These are phyloP conservation scores for Alca torda DNA, from an alignment of 2,797 vertebrate genomes.

Conservation along the genomic window DNA sequence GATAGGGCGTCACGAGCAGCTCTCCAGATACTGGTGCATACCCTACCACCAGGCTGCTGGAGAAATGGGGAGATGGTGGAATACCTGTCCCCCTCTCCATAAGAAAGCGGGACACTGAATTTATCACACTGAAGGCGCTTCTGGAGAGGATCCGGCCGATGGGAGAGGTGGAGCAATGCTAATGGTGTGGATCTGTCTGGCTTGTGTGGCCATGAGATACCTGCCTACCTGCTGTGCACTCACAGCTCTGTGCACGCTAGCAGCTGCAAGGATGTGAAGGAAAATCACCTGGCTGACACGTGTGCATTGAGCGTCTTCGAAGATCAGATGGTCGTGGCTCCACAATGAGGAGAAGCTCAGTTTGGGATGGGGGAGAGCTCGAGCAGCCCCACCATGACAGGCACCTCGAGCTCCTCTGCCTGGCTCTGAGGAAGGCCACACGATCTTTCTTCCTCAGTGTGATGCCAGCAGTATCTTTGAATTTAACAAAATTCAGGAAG, in stretches of 20 bases:
- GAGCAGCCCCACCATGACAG: accelerated
- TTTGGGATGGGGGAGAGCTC: neutral
- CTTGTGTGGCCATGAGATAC: neutral
- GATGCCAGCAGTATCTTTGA: neutral
- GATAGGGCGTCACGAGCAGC: neutral
- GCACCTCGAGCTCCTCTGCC: accelerated
- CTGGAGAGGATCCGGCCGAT: neutral
- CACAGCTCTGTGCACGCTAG: neutral
- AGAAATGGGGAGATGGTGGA: neutral
- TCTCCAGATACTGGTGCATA: neutral
- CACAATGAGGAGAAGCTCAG: accelerated
- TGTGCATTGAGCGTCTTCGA: accelerated
- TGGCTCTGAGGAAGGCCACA: accelerated
- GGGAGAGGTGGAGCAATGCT: neutral
- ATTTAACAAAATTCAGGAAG: neutral
- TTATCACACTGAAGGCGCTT: accelerated
- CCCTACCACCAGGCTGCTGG: neutral
- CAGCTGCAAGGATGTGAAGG: accelerated
- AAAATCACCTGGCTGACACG: neutral
- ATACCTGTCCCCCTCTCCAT: accelerated
- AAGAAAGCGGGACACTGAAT: accelerated
- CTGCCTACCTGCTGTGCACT: neutral
- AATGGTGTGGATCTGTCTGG: accelerated
- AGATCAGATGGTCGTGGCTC: accelerated
- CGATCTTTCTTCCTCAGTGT: neutral